Conservation (phyloP, 2,797 vertebrate species). For the Kryptolebias ocellatus region DNA sequence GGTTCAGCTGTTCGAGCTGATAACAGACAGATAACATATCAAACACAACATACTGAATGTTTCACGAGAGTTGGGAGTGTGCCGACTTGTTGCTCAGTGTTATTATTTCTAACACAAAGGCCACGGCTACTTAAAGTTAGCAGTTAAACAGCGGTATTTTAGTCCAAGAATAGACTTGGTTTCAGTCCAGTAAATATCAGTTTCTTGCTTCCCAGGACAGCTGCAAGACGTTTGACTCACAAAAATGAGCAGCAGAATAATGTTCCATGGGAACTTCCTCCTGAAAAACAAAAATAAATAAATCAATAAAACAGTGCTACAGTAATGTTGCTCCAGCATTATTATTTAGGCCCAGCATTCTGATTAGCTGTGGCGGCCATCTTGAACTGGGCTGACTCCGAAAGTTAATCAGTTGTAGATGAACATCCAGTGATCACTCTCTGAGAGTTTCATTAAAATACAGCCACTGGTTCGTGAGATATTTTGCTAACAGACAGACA, state of each 20-base stretch:
- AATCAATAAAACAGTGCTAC: no score
- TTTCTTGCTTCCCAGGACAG: conserved; percentile 1
- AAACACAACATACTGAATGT: not conserved
- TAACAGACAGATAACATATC: conserved; percentile 8
- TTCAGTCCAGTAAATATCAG: conserved; percentile 11
- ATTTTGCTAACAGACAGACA: no score
- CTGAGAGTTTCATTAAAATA: no score
- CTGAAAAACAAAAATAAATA: conserved; percentile 69
- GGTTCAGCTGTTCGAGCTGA: conserved; percentile 16
- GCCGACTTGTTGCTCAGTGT: conserved; percentile 15
- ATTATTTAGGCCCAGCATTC: no score
- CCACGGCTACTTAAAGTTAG: not conserved
- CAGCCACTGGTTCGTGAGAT: not conserved
- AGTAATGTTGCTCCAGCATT: no score
- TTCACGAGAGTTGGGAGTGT: not conserved
- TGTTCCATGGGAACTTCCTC: conserved; percentile 95
- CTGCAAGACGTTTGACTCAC: conserved; percentile 80
- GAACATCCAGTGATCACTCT: no score
- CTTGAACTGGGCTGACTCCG: no score
- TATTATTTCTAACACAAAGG: not conserved
- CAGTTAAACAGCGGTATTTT: not conserved
- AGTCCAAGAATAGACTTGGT: conserved; percentile 2
- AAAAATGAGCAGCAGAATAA: conserved; percentile 90
- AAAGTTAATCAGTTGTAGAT: no score
- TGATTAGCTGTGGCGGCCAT: no score